These are phyloP conservation scores for Sardinella longiceps DNA, from an alignment of 2,797 vertebrate species.

Conservation along the genomic window DNA sequence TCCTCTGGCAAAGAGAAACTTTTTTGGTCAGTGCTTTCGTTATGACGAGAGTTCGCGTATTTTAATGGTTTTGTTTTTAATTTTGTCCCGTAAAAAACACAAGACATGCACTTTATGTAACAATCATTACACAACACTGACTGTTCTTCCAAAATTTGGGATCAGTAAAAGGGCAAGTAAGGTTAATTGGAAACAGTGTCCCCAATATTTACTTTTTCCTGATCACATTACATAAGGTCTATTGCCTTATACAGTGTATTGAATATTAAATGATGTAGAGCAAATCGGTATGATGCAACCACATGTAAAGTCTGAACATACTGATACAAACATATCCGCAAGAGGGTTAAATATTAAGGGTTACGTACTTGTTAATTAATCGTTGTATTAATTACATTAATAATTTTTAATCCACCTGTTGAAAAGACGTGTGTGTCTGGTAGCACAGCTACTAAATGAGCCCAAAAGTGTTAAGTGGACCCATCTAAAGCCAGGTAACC, in stretches of 20 bases:
- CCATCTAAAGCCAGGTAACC: background rate
- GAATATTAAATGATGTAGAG: background rate
- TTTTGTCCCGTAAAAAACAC: background rate
- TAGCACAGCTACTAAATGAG: background rate
- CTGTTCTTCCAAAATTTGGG: background rate
- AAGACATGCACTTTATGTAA: background rate
- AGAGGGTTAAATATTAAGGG: background rate
- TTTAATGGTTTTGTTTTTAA: background rate
- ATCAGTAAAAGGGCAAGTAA: background rate
- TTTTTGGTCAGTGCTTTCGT: background rate
- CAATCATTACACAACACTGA: background rate
- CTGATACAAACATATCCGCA: background rate
- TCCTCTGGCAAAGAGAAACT: background rate
- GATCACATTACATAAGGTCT: background rate
- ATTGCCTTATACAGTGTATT: background rate
- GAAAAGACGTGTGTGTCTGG: background rate
- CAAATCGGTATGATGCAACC: background rate
- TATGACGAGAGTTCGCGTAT: background rate
- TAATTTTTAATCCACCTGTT: background rate
- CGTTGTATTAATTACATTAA: background rate
- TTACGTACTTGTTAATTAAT: background rate
- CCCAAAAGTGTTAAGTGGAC: background rate
- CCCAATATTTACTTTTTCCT: background rate
- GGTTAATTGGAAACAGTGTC: constrained; percentile 7
- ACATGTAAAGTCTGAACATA: background rate